Conservation (phyloP, 1,140 invertebrate genomes). For the Battus philenor region DNA sequence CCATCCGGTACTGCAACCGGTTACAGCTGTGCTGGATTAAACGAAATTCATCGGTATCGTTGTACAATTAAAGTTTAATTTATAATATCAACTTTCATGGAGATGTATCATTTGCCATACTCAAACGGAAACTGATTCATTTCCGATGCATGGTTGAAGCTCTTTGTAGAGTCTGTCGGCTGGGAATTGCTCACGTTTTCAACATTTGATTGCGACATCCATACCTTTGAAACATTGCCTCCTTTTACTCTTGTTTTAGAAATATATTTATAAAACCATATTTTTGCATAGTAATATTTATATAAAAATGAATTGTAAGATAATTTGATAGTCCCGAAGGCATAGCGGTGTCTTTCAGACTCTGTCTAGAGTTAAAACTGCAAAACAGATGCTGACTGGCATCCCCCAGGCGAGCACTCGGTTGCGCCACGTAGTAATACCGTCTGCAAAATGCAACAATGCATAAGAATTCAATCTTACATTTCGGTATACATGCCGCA, state of each 20-base stretch:
- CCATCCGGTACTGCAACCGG: slow-evolving; percentile 34
- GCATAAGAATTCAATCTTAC: slow-evolving; percentile 71
- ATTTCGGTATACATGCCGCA: slow-evolving; percentile 33
- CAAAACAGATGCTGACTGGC: slow-evolving; percentile 67
- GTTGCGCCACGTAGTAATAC: slow-evolving; percentile 58
- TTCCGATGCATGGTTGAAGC: slow-evolving; percentile 72
- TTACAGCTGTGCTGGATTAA: slow-evolving; percentile 27
- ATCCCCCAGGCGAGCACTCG: slow-evolving; percentile 54
- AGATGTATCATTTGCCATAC: slow-evolving; percentile 65
- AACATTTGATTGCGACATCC: slow-evolving; percentile 70
- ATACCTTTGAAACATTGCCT: slow-evolving; percentile 54
- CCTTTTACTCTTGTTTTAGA: slow-evolving; percentile 19
- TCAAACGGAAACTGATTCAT: slow-evolving; percentile 72
- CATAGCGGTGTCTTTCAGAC: slow-evolving; percentile 30
- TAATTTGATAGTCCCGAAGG: slow-evolving; percentile 22
- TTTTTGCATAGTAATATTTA: neutral
- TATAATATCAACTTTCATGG: slow-evolving; percentile 31
- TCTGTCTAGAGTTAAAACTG: slow-evolving; percentile 53
- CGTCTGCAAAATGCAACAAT: slow-evolving; percentile 70
- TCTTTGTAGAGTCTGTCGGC: slow-evolving; percentile 68
- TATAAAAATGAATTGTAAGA: slow-evolving; percentile 7
- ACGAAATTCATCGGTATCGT: slow-evolving; percentile 32
- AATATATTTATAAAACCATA: slow-evolving; percentile 5
- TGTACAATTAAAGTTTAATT: slow-evolving; percentile 37
- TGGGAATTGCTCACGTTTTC: slow-evolving; percentile 70